Base-by-base conservation (phyloP, 2,797 vertebrate genomes). In the Myoxocephalus aenaeus region DNA sequence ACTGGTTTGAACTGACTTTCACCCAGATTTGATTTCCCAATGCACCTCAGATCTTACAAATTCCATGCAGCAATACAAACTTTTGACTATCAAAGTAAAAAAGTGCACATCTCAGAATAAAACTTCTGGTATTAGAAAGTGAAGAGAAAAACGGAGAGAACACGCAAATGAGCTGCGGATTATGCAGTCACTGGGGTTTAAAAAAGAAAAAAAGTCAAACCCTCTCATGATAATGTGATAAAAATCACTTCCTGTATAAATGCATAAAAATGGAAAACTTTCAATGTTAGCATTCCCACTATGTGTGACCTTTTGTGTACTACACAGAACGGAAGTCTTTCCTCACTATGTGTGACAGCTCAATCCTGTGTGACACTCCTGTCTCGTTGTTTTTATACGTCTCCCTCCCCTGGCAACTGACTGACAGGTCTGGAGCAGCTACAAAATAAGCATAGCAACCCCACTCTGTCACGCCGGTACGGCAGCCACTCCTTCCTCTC, bases 301-400 rank as follows among this genome's bases (percentile, higher is more conserved):
- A 36, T 40, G 36, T 67, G 53, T 79, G 65, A 78, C 83, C 75
- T 75, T 36, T 54, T 29, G 25, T 40, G 36, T 38, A 62, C 29
- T 20, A 54, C 40, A 54, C 17, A 38, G 40, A 70, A 51, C 32
- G 50, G 80, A 90, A 78, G 81, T 70, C 76, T 89, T 87, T 63
- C 58, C 54, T 86, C 75, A 68, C 59, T 51, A 70, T 64, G 86
- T 80, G 69, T 88, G 92, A 94, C 91, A 90, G 88, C 89, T 93
- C 86, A 89, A 91, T 92, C 86, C 86, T 81, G 50, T 61, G 73
- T 84, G 92, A 86, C 87, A 72, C 84, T 85, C 73, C 83, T 76
- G 80, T 88, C 85, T 86, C 65, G 48, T 89, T 86, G 85, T 89
- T 88, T 79, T 87, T 79, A 78, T 81, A 58, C 0, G 25, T 78